Evolutionary conservation across 1,140 invertebrate genomes (phyloP).

Genomic region (Drosophila tani): DNA sequence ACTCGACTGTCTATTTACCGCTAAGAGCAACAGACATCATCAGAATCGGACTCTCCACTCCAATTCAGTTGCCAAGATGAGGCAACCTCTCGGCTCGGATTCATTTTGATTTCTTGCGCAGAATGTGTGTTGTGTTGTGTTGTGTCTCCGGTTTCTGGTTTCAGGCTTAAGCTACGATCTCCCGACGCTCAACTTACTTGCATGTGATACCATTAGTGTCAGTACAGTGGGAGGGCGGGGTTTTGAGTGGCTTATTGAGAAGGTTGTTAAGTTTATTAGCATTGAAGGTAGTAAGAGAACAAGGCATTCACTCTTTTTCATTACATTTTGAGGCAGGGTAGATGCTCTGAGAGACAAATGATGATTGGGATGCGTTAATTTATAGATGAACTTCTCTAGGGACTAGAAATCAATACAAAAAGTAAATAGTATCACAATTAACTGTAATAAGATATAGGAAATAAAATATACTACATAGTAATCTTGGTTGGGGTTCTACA

Average conservation of each 20-base stretch:
- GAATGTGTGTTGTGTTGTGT: not conserved
- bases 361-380: too few relatives aligned
- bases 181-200: conserved; percentile 42
- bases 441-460: too few relatives aligned
- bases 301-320: conserved; percentile 2
- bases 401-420: not conserved
- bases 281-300: conserved; percentile 1
- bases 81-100: conserved; percentile 34
- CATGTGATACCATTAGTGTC: conserved; percentile 31
- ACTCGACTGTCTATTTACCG: conserved; percentile 67
- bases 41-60: conserved; percentile 57
- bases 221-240: not conserved
- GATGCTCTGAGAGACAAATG: not conserved
- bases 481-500: too few relatives aligned
- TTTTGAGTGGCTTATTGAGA: conserved; percentile 16
- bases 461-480: too few relatives aligned
- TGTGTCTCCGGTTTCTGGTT: conserved; percentile 64
- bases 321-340: not conserved
- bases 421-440: not conserved
- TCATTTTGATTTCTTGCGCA: conserved; percentile 47
- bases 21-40: conserved; percentile 74
- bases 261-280: conserved; percentile 56
- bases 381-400: too few relatives aligned
- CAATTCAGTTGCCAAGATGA: conserved; percentile 42
- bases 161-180: conserved; percentile 29